Conservation (phyloP, 2,797 vertebrate genomes). For the Synaphobranchus kaupii region DNA sequence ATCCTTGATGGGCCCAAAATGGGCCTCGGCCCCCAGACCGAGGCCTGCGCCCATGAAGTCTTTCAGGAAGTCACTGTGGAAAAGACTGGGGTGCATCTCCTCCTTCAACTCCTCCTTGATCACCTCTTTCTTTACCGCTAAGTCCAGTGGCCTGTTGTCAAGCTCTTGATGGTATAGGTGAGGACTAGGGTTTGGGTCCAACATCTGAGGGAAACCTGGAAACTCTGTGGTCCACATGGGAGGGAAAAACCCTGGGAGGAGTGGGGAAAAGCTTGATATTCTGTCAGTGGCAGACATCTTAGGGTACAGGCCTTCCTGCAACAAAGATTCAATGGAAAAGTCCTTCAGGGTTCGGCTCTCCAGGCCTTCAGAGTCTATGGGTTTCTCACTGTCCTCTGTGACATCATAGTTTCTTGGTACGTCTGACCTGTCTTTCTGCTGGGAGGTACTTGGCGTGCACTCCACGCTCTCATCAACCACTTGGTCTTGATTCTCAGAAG, state of each 20-base stretch:
- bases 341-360: constrained; percentile 83
- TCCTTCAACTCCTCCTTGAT: constrained; percentile 96
- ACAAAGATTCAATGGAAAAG: constrained; percentile 93
- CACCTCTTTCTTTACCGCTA: constrained; percentile 90
- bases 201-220: constrained; percentile 80
- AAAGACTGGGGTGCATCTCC: constrained; percentile 78
- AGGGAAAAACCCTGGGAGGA: constrained; percentile 88
- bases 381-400: constrained; percentile 64
- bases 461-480: constrained; percentile 48
- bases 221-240: constrained; percentile 89
- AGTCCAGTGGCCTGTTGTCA: constrained; percentile 83
- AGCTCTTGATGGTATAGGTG: constrained; percentile 56
- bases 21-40: constrained; percentile 66
- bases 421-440: constrained; percentile 56
- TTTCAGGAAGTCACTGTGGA: constrained; percentile 89
- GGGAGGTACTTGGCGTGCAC: constrained; percentile 84
- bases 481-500: constrained; percentile 76
- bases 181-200: constrained; percentile 67
- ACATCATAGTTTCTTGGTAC: constrained; percentile 61
- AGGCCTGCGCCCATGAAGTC: constrained; percentile 84
- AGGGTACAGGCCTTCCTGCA: constrained; percentile 92
- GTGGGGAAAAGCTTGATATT: constrained; percentile 82
- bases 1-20: constrained; percentile 87
- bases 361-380: constrained; percentile 68
- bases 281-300: constrained; percentile 83